Evolutionary conservation across 53 echinoderm and acorn worm species (phyloP).

Genomic region (Echinometra lucunter): DNA sequence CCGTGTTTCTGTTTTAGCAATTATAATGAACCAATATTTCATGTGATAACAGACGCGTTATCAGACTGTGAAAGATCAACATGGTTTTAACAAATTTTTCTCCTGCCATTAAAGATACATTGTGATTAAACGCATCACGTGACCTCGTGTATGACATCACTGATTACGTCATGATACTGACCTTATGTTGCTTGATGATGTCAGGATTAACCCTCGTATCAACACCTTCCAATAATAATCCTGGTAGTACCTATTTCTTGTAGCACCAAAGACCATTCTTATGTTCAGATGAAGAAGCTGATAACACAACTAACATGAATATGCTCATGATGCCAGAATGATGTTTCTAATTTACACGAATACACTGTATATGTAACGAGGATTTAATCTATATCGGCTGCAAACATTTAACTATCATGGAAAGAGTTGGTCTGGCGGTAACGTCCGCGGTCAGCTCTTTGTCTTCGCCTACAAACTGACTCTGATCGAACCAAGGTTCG

Average conservation of each 20-base stretch:
- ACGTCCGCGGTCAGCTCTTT: too few species aligned
- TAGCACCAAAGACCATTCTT: too few species aligned
- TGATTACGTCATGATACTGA: constrained; percentile 7
- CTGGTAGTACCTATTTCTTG: too few species aligned
- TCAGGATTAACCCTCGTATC: not conserved
- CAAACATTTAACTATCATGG: too few species aligned
- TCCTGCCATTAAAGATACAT: not conserved
- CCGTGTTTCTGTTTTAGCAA: not conserved
- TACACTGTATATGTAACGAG: not conserved
- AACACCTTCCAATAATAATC: constrained; percentile 22
- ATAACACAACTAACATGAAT: too few species aligned
- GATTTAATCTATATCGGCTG: not conserved
- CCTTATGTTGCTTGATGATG: constrained; percentile 23
- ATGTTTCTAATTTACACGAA: not conserved
- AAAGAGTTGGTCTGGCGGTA: too few species aligned
- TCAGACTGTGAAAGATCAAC: not conserved
- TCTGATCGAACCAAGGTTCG: too few species aligned
- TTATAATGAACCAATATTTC: not conserved
- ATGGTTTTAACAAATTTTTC: not conserved
- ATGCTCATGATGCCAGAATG: too few species aligned
- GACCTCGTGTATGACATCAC: not conserved
- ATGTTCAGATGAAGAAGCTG: too few species aligned
- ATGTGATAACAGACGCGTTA: not conserved
- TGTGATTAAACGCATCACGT: not conserved
- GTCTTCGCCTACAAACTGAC: too few species aligned